Evolutionary conservation across 2,888 invertebrate species (phyloP), one percentile per base, ranked within the genome.

Genomic region (Stictocephala bisonia): DNA sequence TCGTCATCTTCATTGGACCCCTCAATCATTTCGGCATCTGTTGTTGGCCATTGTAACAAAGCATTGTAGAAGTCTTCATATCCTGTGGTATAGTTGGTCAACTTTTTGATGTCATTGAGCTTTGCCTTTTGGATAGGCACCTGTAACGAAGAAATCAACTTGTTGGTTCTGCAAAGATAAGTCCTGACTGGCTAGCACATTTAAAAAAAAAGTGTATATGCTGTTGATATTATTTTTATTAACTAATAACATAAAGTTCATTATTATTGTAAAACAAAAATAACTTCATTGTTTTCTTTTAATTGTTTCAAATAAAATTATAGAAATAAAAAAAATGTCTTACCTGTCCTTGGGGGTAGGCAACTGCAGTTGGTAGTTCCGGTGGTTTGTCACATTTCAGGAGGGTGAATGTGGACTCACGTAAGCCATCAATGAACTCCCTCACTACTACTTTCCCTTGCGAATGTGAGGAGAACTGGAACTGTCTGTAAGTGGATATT

Each of bases 381-480:
- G 56, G 56, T 56, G 56, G 56, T 56, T 56, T n/a, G 29, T 29
- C 18, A 56, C 56, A 56, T 56, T 56, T 29, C 31, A 56, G 56
- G 56, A 56, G 56, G 56, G 31, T 56, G 56, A 56, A 56, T 56
- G 29, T 56, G 31, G 56, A 56, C 31, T 29, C 6, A 31, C 56
- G 56, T 15, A 29, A 29, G 15, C 56, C 56, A 56, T 31, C 56
- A 64, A 64, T 64, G 64, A 41, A 64, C 20, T 64, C 64, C 64
- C 64, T 41, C 40, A 64, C 24, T 40, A 64, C 40, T 60, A 60
- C 60, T 64, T 64, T 64, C 64, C 41, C 41, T 64, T 64, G 40
- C 41, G 26, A 64, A 64, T 64, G 20, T 40, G 64, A 64, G 64
- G 64, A 64, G 64, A 64, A 64, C 31, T 64, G 20, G 11, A 64